Conservation (phyloP, 1,140 invertebrate species). For the Dreissena rostriformis region DNA sequence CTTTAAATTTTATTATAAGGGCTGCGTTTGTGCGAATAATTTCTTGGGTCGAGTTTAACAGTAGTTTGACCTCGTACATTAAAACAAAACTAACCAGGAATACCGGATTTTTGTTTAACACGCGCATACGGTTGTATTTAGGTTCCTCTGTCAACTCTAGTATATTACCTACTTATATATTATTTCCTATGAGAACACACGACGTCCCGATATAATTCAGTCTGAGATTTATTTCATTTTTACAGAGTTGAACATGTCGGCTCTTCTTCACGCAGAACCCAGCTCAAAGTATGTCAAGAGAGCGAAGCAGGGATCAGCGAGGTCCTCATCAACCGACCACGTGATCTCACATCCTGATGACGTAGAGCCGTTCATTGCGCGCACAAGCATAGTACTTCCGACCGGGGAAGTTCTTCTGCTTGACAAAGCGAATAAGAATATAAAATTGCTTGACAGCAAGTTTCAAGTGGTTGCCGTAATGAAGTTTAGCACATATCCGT, state of each 20-base stretch:
- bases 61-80: too few species aligned
- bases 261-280: conserved; percentile 3
- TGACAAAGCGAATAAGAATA: conserved; percentile 37
- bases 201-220: too few species aligned
- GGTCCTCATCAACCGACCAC: neutral
- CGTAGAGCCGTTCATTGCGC: conserved; percentile 4
- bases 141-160: too few species aligned
- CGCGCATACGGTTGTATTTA: too few species aligned
- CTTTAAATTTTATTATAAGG: too few species aligned
- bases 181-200: too few species aligned
- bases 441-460: conserved; percentile 22
- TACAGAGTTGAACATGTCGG: conserved; percentile 10
- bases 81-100: too few species aligned
- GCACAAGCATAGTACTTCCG: neutral
- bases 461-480: conserved; percentile 18
- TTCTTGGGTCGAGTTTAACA: too few species aligned
- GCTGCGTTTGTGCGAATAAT: too few species aligned
- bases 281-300: conserved; percentile 29
- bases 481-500: conserved; percentile 37
- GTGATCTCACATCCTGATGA: conserved; percentile 30
- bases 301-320: neutral
- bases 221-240: neutral
- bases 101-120: too few species aligned
- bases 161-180: too few species aligned
- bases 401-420: conserved; percentile 21